Conservation (phyloP, 2,888 invertebrate species). For the Oasisia sp. region DNA sequence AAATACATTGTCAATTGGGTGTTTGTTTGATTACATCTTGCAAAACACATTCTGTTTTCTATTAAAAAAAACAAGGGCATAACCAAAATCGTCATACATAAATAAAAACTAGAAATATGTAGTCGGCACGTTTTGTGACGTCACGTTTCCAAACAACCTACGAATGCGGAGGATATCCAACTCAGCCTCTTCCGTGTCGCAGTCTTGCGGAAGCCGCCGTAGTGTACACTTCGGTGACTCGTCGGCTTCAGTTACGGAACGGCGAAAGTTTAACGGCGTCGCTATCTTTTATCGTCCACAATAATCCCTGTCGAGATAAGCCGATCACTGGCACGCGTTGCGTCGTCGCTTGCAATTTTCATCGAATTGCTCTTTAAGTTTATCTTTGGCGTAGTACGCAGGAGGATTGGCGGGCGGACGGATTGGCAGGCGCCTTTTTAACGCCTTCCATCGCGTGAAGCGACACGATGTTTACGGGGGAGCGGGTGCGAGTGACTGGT, state of each 20-base stretch:
- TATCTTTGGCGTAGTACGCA: neutral
- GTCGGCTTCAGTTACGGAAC: neutral
- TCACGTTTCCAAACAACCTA: neutral
- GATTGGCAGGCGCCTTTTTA: neutral
- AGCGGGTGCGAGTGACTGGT: neutral
- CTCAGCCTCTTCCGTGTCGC: neutral
- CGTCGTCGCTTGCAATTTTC: conserved; percentile 13
- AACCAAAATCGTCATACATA: too few species aligned
- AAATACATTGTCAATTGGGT: too few species aligned
- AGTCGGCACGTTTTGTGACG: too few species aligned
- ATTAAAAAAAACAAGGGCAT: too few species aligned
- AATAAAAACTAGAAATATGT: too few species aligned
- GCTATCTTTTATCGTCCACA: conserved; percentile 17
- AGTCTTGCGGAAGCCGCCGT: neutral
- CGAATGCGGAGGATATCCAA: neutral
- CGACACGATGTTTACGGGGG: neutral
- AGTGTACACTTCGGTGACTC: neutral
- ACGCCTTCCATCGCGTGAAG: neutral
- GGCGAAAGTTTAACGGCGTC: conserved; percentile 12
- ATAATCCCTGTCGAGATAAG: neutral
- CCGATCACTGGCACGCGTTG: conserved; percentile 9
- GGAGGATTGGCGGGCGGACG: neutral
- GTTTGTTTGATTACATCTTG: too few species aligned
- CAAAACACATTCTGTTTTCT: too few species aligned
- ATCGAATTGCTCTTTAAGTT: conserved; percentile 17